Percentiles rank a stretch among this genome's conserved stretches.
These are phyloP conservation scores for Anseranas semipalmata DNA, from an alignment of 2,113 vertebrate species.

Conservation along the genomic window DNA sequence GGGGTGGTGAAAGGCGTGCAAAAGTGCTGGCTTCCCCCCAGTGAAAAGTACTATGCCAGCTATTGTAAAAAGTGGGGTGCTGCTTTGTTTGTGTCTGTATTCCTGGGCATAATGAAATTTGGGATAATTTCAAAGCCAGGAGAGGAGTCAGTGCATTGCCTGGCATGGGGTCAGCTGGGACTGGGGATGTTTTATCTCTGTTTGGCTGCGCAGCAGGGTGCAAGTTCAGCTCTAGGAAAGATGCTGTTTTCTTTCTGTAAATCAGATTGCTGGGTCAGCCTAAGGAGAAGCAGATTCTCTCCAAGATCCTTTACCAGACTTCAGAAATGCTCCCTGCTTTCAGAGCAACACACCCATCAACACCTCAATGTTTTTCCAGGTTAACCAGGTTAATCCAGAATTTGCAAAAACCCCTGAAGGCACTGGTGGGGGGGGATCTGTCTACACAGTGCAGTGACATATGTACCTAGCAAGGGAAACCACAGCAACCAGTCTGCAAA, in stretches of 20 bases:
- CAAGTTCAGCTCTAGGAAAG: neutral
- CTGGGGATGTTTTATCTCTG: neutral
- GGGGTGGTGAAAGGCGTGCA: neutral
- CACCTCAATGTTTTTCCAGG: neutral
- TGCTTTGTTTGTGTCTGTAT: neutral
- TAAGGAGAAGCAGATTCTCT: neutral
- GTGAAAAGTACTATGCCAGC: neutral
- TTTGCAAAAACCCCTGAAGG: neutral
- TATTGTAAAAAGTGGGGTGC: neutral
- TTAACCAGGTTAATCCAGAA: neutral
- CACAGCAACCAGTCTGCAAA: neutral
- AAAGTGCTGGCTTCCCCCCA: neutral
- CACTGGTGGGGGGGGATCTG: neutral
- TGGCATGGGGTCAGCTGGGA: rapidly evolving
- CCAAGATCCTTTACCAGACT: neutral
- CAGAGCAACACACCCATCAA: neutral
- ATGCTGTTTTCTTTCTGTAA: neutral
- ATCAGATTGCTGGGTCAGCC: neutral
- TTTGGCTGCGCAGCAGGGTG: neutral
- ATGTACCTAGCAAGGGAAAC: neutral
- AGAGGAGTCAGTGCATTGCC: neutral
- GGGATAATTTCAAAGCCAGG: neutral
- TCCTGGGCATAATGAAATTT: neutral
- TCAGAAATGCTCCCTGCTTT: neutral
- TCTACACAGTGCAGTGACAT: neutral